A percentile compares a stretch with the other conserved stretches of the same genome.
Conservation (phyloP, 2,888 invertebrate species). For the Xestia c-nigrum region DNA sequence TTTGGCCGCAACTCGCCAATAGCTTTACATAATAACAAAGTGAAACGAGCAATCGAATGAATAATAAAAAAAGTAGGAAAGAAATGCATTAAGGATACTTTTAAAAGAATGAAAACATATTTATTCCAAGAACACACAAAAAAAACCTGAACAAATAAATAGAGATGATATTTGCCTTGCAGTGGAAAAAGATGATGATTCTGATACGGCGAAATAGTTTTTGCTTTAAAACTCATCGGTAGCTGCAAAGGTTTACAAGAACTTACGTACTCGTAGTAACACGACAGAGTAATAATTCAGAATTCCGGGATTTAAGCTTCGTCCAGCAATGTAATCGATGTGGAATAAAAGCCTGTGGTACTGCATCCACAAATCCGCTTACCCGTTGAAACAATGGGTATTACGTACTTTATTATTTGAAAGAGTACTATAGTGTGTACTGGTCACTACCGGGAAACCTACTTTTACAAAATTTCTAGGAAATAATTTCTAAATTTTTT, state of each 20-base stretch:
- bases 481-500: not conserved
- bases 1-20: not conserved
- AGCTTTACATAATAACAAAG: not conserved
- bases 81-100: too few relatives aligned
- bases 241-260: not conserved
- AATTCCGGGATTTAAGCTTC: not conserved
- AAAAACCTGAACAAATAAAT: too few relatives aligned
- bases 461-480: not conserved
- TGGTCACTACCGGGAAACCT: too few relatives aligned
- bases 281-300: not conserved
- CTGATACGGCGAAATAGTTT: not conserved
- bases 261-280: not conserved
- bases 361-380: constrained; percentile 11
- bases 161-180: too few relatives aligned
- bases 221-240: not conserved
- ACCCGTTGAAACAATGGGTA: not conserved
- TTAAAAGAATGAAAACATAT: too few relatives aligned
- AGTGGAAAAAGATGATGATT: not conserved
- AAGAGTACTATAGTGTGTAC: not conserved
- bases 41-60: too few relatives aligned
- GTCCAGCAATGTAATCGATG: not conserved
- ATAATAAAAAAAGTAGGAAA: too few relatives aligned
- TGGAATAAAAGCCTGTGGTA: constrained; percentile 11
- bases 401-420: not conserved
- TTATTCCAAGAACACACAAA: too few relatives aligned